phyloP scores from a whole-genome alignment of 2,888 invertebrate species.

The Kuschelorhynchus macadamiae region DNA sequence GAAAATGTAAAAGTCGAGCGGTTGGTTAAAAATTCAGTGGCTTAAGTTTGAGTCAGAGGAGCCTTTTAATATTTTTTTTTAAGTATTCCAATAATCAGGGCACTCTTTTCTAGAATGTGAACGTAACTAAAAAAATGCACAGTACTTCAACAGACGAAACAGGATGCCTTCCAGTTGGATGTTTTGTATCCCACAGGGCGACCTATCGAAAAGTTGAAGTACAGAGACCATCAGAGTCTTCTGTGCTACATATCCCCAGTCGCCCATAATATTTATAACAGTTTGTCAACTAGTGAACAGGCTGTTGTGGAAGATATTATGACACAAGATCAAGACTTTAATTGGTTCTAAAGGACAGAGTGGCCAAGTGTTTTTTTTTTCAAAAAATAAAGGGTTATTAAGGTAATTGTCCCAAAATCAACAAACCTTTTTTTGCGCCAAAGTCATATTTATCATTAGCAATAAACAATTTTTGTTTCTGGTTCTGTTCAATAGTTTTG shows the following conservation, averaged over 20 bases:
- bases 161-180: conserved; percentile 8
- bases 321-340: background rate
- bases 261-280: background rate
- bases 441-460: no score
- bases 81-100: background rate
- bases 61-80: no score
- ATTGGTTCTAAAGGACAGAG: background rate
- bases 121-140: background rate
- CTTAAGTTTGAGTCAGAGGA: no score
- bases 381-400: no score
- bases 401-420: no score
- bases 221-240: conserved; percentile 5
- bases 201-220: conserved; percentile 7
- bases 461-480: no score
- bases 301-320: background rate
- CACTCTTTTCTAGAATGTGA: conserved; percentile 2
- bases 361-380: conserved; percentile 5
- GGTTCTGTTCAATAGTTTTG: no score
- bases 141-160: conserved; percentile 1
- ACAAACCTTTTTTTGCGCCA: no score
- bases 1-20: background rate
- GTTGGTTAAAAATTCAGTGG: no score
- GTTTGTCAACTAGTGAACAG: conserved; percentile 1
- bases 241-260: conserved; percentile 5
- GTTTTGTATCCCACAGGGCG: background rate